Base-by-base conservation (phyloP, 2,888 invertebrate species). In the Standfussiana lucernea region DNA sequence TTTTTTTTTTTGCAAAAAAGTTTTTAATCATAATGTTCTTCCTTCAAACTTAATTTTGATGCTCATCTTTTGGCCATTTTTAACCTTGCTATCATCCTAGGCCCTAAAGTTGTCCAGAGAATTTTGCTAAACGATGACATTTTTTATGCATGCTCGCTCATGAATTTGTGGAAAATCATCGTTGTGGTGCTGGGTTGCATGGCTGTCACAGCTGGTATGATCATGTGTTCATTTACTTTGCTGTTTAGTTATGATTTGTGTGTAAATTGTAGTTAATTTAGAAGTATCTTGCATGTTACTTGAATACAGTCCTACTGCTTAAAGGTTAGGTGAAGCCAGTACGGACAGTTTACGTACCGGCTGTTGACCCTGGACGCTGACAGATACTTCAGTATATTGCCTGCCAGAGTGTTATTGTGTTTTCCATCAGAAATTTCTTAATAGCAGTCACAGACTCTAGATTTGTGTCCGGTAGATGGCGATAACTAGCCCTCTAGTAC, bases 181-280 rank as follows among this genome's bases (percentile, higher is more conserved):
- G 5, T 28, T 73, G 37, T 28, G 83, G 78, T 83, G 64, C 42
- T 77, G 83, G 79, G n/a, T 61, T 45, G 74, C 74, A 59, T 84
- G 80, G 5, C 28, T 73, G 50, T 64, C 64, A 40, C 28, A 68
- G 71, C 50, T 84, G 80, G 80, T 84, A 75, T 56, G 72, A 53
- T 7, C n/a, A n/a, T 18, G 11, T 70, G 65, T 59, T 42, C 13
- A 45, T 61, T 59, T 40, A 40, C 0, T 50, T 64, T 24, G 6
- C 18, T 66, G 2, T 50, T 77, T 59, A 50, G 37, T 72, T 35
- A 28, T 62, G 21, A 2, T 37, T 72, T 47, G 28, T 65, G 32
- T 61, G 32, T 10, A 61, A 11, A 32, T 35, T 21, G 21, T 35
- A 61, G 61, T 61, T 21, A 61, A 21, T 56, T 28, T 56, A 56